Percentiles rank a stretch among this genome's conserved stretches.
Conservation (phyloP, 2,113 vertebrate genomes). For the Ursus arctos region DNA sequence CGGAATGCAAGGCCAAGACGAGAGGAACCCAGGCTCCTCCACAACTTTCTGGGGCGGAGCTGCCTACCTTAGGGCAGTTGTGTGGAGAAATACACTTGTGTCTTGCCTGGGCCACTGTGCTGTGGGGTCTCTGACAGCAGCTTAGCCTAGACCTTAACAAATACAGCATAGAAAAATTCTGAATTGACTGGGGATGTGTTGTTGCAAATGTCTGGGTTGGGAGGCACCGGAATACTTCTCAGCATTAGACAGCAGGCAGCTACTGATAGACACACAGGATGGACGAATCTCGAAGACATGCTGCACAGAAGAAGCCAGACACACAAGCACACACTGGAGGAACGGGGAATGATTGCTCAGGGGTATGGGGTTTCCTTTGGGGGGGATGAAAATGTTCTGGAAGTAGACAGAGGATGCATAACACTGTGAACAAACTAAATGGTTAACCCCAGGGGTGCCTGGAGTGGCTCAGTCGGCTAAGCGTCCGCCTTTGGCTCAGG, state of each 20-base stretch:
- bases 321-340: neutral
- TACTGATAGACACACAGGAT: neutral
- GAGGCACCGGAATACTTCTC: rapidly evolving
- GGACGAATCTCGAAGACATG: neutral
- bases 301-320: neutral
- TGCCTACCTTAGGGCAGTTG: neutral
- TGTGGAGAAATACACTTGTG: neutral
- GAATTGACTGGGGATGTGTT: neutral
- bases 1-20: neutral
- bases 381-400: neutral
- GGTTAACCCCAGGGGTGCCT: neutral
- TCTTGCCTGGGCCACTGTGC: neutral
- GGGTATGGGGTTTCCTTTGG: neutral
- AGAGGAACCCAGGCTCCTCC: neutral
- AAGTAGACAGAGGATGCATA: neutral
- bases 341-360: neutral
- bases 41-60: neutral
- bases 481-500: neutral
- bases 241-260: neutral
- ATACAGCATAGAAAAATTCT: neutral
- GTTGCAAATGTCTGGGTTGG: neutral
- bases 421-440: neutral
- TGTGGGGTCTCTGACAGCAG: neutral
- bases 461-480: neutral
- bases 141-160: neutral